These are phyloP conservation scores for Bambusicola thoracicus DNA, from an alignment of 2,113 vertebrate genomes.

Conservation along the genomic window DNA sequence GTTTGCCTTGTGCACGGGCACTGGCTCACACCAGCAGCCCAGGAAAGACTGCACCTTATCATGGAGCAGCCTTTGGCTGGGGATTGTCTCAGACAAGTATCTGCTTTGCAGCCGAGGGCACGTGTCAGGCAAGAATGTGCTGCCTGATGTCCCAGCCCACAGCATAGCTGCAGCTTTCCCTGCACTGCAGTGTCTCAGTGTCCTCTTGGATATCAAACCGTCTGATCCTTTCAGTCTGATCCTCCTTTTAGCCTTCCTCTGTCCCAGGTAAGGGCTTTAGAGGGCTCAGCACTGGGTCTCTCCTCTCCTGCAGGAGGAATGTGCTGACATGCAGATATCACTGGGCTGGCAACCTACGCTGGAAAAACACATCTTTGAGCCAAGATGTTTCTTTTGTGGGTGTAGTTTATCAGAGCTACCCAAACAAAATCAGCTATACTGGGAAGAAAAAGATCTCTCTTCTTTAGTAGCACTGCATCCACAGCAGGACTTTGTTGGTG, in stretches of 20 bases:
- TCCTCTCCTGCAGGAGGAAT: conserved; percentile 37
- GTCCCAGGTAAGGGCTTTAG: conserved; percentile 18
- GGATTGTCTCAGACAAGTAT: background rate
- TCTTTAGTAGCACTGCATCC: conserved; percentile 3
- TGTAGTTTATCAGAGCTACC: conserved; percentile 31
- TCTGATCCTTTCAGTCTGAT: background rate
- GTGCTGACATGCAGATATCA: conserved; percentile 45
- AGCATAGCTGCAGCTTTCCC: background rate
- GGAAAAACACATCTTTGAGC: conserved; percentile 14
- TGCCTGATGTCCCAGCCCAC: background rate
- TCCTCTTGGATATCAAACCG: background rate
- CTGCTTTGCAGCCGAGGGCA: fast-evolving
- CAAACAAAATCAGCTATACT: conserved; percentile 2
- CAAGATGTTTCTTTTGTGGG: conserved; percentile 46
- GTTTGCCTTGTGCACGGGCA: background rate
- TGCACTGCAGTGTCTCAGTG: fast-evolving
- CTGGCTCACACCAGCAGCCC: background rate
- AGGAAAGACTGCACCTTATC: background rate
- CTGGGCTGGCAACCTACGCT: background rate
- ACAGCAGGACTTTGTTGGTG: background rate
- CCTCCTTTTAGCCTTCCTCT: background rate
- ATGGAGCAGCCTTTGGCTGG: background rate
- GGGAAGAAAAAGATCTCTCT: background rate
- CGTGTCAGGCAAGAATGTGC: background rate
- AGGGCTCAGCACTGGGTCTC: background rate